These are phyloP conservation scores for Micromussa lordhowensis DNA, from an alignment of 92 coral and sea anemone genomes.

Conservation along the genomic window DNA sequence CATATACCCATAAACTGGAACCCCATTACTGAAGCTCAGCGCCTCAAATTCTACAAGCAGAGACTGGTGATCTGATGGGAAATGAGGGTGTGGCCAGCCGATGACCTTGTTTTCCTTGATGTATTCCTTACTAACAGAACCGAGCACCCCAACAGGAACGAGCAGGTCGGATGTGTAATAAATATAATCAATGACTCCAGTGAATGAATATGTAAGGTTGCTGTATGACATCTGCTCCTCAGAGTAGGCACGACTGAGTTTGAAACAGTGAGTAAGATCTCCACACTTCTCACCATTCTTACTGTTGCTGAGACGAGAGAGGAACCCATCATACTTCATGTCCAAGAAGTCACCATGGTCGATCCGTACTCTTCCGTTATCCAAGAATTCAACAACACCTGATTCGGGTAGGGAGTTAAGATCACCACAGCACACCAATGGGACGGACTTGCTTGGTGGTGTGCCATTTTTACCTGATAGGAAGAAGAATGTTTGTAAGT, in stretches of 20 bases:
- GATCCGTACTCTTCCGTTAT: conserved; percentile 88
- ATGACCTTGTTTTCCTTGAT: conserved; percentile 88
- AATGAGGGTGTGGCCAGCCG: conserved; percentile 99
- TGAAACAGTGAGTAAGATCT: conserved; percentile 92
- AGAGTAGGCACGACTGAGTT: conserved; percentile 84
- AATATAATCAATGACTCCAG: conserved; percentile 96
- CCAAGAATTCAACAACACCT: conserved; percentile 96
- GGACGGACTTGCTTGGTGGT: conserved; percentile 86
- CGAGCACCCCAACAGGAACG: conserved; percentile 84
- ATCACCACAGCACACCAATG: conserved; percentile 96
- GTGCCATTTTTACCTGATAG: conserved; percentile 96
- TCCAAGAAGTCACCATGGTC: conserved; percentile 97
- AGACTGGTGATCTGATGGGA: conserved; percentile 98
- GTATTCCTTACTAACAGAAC: conserved; percentile 87
- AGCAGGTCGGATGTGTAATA: conserved; percentile 88
- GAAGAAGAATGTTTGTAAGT: not conserved
- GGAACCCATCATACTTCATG: conserved; percentile 93
- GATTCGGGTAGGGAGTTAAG: conserved; percentile 96
- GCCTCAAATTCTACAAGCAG: conserved; percentile 96
- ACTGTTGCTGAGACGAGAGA: conserved; percentile 89
- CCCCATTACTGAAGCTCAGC: conserved; percentile 63
- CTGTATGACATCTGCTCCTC: conserved; percentile 86
- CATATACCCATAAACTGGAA: conserved; percentile 75
- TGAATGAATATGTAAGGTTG: conserved; percentile 91
- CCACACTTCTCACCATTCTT: conserved; percentile 87